These are phyloP conservation scores for Umimayanthus chanpuru DNA, from an alignment of 92 coral and sea anemone genomes.

Conservation along the genomic window DNA sequence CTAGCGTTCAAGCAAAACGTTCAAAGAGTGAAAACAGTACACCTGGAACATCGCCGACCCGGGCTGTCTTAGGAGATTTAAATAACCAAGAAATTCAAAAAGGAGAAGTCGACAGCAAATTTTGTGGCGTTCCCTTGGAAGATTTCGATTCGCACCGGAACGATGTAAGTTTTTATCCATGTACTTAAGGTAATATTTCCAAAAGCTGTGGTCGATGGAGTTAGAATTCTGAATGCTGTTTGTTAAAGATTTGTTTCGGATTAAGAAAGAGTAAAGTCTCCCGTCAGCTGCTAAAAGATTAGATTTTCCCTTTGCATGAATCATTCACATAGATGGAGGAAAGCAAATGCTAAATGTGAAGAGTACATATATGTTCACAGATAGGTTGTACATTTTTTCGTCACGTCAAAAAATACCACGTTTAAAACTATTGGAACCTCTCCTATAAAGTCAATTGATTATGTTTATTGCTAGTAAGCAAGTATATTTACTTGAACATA, in stretches of 20 bases:
- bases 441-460: neutral
- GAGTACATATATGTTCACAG: neutral
- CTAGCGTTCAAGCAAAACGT: slow-evolving; percentile 14
- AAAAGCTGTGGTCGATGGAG: neutral
- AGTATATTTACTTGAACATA: neutral
- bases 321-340: too few relatives aligned
- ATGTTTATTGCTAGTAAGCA: neutral
- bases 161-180: slow-evolving; percentile 65
- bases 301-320: too few relatives aligned
- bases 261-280: slow-evolving; percentile 14
- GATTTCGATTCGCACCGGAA: slow-evolving; percentile 74
- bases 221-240: neutral
- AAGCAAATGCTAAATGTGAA: too few relatives aligned
- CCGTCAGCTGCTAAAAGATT: neutral
- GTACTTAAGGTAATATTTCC: neutral
- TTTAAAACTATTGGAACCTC: neutral
- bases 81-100: slow-evolving; percentile 4
- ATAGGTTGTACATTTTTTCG: slow-evolving; percentile 27
- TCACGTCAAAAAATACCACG: neutral
- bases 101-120: slow-evolving; percentile 5
- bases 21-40: neutral
- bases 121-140: slow-evolving; percentile 63
- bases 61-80: slow-evolving; percentile 3
- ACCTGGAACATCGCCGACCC: slow-evolving; percentile 16
- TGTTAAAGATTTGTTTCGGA: slow-evolving; percentile 18